A percentile compares a stretch with the other conserved stretches of the same genome.
phyloP scores from a whole-genome alignment of 2,888 invertebrate genomes.

The Carabus problematicus region DNA sequence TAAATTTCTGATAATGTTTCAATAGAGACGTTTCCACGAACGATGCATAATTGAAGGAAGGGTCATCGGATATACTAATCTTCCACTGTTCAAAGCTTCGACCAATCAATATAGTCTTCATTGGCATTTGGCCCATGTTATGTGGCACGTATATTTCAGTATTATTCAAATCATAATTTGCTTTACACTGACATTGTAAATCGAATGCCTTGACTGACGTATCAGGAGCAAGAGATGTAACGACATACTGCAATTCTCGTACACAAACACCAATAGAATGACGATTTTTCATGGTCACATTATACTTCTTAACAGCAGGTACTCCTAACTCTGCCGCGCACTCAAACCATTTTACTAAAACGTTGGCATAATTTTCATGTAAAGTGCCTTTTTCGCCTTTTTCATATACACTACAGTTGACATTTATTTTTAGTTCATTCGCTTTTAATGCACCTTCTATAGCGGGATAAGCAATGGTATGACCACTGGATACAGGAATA shows the following conservation, averaged over 20 bases:
- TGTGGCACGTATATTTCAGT: slow-evolving; percentile 57
- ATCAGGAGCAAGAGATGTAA: slow-evolving; percentile 59
- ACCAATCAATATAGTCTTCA: slow-evolving; percentile 65
- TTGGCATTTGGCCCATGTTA: slow-evolving; percentile 56
- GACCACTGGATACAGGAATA: too few species aligned
- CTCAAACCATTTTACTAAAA: slow-evolving; percentile 67
- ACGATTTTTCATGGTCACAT: slow-evolving; percentile 58
- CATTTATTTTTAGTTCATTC: too few species aligned
- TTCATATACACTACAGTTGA: too few species aligned
- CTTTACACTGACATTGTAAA: slow-evolving; percentile 21
- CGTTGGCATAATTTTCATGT: slow-evolving; percentile 62
- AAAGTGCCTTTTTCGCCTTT: slow-evolving; percentile 64
- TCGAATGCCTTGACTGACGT: slow-evolving; percentile 59
- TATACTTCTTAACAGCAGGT: slow-evolving; percentile 66
- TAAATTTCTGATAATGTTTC: slow-evolving; percentile 62
- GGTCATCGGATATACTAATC: slow-evolving; percentile 56
- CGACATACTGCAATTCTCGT: slow-evolving; percentile 62
- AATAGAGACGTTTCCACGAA: slow-evolving; percentile 44
- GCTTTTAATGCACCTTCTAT: too few species aligned
- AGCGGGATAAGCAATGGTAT: too few species aligned
- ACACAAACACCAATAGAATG: slow-evolving; percentile 60
- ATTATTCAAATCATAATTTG: slow-evolving; percentile 43
- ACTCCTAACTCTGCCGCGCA: slow-evolving; percentile 65
- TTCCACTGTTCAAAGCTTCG: slow-evolving; percentile 72
- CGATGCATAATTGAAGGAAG: slow-evolving; percentile 49